Conservation (phyloP, 2,888 invertebrate species). For the Agrotis clavis region DNA sequence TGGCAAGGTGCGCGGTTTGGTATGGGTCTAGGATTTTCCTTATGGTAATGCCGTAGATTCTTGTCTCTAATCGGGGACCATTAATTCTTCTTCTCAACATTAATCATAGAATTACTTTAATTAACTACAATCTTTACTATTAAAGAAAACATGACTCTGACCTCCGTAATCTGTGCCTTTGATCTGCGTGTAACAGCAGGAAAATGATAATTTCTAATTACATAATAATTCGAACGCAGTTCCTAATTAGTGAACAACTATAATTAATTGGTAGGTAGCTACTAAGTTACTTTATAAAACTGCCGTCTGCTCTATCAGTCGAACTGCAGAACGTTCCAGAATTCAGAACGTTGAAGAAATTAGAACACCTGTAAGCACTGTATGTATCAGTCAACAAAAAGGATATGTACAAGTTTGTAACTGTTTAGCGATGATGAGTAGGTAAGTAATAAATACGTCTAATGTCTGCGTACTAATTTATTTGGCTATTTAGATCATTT, state of each 20-base stretch:
- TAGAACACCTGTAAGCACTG: background rate
- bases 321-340: background rate
- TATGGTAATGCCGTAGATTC: background rate
- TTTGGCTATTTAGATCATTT: too few species aligned
- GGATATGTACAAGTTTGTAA: too few species aligned
- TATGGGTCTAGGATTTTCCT: background rate
- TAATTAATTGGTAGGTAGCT: background rate
- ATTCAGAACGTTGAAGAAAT: too few species aligned
- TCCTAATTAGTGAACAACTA: background rate
- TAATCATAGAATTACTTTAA: background rate
- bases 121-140: background rate
- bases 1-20: background rate
- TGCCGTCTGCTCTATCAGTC: background rate
- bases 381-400: background rate
- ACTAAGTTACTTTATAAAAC: too few species aligned
- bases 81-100: too few species aligned
- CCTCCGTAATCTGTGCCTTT: slow-evolving; percentile 3
- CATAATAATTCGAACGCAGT: background rate
- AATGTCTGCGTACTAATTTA: too few species aligned
- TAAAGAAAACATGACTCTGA: background rate
- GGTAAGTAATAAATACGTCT: too few species aligned
- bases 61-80: too few species aligned
- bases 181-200: slow-evolving; percentile 8
- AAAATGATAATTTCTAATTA: slow-evolving; percentile 6
- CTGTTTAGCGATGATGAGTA: too few species aligned